phyloP scores from a whole-genome alignment of 2,797 vertebrate genomes.

The Epinephelus coioides region DNA sequence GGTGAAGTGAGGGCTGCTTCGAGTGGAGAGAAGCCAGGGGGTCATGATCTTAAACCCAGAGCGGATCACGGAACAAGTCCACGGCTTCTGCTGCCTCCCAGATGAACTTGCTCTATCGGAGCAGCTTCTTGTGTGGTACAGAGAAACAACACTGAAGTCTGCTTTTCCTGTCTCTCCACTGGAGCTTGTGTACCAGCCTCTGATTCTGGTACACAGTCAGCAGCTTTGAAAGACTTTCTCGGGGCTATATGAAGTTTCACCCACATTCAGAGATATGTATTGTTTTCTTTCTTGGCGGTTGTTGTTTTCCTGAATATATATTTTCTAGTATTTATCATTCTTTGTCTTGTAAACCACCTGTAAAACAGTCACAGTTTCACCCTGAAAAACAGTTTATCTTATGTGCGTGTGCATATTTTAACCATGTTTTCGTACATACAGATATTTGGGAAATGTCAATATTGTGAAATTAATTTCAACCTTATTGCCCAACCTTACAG shows the following conservation, averaged over 20 bases:
- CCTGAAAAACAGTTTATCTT: background rate
- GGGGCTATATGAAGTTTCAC: background rate
- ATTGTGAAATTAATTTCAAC: background rate
- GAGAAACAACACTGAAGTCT: constrained; percentile 16
- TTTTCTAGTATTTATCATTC: background rate
- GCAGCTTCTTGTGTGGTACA: constrained; percentile 34
- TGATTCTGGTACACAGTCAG: constrained; percentile 10
- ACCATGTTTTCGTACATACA: background rate
- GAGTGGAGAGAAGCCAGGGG: constrained; percentile 23
- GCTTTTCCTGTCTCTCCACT: constrained; percentile 19
- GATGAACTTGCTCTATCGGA: constrained; percentile 40
- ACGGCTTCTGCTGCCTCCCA: constrained; percentile 37
- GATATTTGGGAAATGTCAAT: background rate
- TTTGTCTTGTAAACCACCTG: background rate
- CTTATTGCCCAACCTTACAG: background rate
- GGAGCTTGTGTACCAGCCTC: constrained; percentile 18
- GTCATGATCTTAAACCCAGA: constrained; percentile 52
- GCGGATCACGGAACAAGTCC: constrained; percentile 47
- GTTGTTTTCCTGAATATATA: background rate
- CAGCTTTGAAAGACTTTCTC: constrained; percentile 12
- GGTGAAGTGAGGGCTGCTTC: constrained; percentile 17
- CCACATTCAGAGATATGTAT: background rate
- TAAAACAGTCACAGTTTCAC: background rate
- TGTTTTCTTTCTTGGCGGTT: background rate
- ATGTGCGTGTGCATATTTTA: background rate